Evolutionary conservation across 2,888 invertebrate genomes (phyloP).

Genomic region (Bruchidius siliquastri): DNA sequence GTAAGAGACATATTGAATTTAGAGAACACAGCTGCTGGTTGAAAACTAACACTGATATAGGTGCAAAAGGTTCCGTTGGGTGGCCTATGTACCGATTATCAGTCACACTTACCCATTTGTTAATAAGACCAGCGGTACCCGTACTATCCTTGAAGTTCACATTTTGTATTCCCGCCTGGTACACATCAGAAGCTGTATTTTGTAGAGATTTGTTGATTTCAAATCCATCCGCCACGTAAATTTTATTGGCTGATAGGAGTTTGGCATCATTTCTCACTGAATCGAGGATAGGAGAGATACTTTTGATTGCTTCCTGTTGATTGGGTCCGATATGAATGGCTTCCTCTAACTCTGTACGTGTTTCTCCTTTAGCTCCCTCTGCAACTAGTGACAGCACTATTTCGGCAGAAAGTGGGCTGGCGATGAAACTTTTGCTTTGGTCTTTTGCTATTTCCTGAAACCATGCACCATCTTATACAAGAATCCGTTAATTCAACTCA

Average conservation of each 20-base stretch:
- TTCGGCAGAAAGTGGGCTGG: slow-evolving; percentile 35
- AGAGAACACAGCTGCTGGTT: no score
- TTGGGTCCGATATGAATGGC: slow-evolving; percentile 19
- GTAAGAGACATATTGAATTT: no score
- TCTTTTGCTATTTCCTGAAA: slow-evolving; percentile 25
- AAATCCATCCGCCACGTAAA: slow-evolving; percentile 57
- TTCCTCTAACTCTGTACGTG: slow-evolving; percentile 26
- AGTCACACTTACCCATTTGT: slow-evolving; percentile 6
- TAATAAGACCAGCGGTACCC: slow-evolving; percentile 30
- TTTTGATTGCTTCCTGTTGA: slow-evolving; percentile 18
- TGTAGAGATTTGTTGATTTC: slow-evolving; percentile 52
- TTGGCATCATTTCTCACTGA: slow-evolving; percentile 17
- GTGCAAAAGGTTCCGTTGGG: no score
- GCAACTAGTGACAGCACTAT: slow-evolving; percentile 31
- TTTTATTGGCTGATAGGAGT: slow-evolving; percentile 44
- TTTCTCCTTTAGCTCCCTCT: slow-evolving; percentile 33
- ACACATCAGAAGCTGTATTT: slow-evolving; percentile 48
- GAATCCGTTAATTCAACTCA: background rate
- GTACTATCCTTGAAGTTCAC: slow-evolving; percentile 28
- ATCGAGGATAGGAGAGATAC: slow-evolving; percentile 9
- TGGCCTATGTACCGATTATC: background rate
- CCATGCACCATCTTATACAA: background rate
- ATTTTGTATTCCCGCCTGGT: slow-evolving; percentile 43
- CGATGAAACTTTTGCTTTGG: slow-evolving; percentile 26
- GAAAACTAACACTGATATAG: no score